Base-by-base conservation (phyloP, 1,140 invertebrate genomes). In the Lasaia peninsularis region DNA sequence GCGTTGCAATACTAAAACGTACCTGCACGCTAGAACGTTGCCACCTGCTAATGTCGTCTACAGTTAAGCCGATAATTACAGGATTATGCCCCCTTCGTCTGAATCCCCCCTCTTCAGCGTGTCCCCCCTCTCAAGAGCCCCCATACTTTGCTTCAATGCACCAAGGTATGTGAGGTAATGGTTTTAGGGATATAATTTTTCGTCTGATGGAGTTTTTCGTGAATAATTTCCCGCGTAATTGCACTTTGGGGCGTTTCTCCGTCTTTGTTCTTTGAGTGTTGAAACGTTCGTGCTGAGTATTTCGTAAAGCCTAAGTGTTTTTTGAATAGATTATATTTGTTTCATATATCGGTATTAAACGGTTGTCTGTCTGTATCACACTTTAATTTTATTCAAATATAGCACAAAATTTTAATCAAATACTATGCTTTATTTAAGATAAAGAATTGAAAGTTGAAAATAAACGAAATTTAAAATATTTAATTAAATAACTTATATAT, bases 41-140 rank as follows among this genome's bases (percentile, higher is more conserved):
- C 73, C 80, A 81, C 78, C 80, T 84, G 78, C 78, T 67, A 80
- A 80, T 78, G 79, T 79, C 76, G 76, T 80, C 78, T 82, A 63
- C 75, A 78, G 76, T 75, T 85, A 85, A 85, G 79, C 76, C 70
- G 81, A 85, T 85, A 85, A 85, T 85, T 85, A 85, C 69, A 58
- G 77, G 81, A 85, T 85, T 85, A 82, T 71, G 56, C 71, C 77
- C 73, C 78, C 78, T 68, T 52, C 58, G 69, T 74, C 75, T 78
- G 65, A 56, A 57, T 62, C 71, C 67, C 68, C 69, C 58, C 58
- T 52, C 58, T 53, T 65, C 57, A 59, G 65, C 68, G 70, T 57
- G 53, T 49, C 58, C 67, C 69, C 65, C 73, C 70, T 35, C 60
- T 62, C 35, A 33, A 55, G 28, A 60, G 62, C 61, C 69, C 70